phyloP scores from a whole-genome alignment of 2,113 vertebrate species.

The Zingel zingel region DNA sequence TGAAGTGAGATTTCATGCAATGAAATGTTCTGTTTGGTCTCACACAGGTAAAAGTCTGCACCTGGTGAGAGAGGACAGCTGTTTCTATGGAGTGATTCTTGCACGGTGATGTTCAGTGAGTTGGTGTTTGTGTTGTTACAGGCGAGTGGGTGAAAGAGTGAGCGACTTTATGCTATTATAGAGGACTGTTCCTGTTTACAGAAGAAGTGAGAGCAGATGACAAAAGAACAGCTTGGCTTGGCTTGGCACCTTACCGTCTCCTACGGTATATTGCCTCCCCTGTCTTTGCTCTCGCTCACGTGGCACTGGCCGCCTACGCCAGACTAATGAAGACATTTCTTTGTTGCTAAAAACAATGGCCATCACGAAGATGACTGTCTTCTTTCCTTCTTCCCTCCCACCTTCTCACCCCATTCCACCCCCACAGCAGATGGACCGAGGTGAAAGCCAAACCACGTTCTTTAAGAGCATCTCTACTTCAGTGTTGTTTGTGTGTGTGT shows the following conservation, averaged over 20 bases:
- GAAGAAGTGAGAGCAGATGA: constrained; percentile 71
- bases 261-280: constrained; percentile 47
- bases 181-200: constrained; percentile 60
- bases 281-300: constrained; percentile 60
- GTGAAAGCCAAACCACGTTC: constrained; percentile 84
- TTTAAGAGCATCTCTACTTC: constrained; percentile 66
- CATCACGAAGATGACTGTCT: constrained; percentile 74
- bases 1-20: constrained; percentile 51
- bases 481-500: constrained; percentile 30
- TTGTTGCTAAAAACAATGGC: constrained; percentile 84
- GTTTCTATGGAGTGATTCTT: constrained; percentile 20
- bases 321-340: constrained; percentile 82
- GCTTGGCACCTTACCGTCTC: constrained; percentile 76
- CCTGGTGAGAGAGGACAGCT: constrained; percentile 19
- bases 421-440: constrained; percentile 84
- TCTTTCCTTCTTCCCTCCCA: constrained; percentile 64
- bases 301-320: constrained; percentile 72
- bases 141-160: constrained; percentile 54
- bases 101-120: constrained; percentile 31
- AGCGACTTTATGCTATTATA: constrained; percentile 56
- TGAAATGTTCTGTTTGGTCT: constrained; percentile 26
- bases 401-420: constrained; percentile 73
- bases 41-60: constrained; percentile 24
- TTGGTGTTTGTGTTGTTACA: constrained; percentile 45
- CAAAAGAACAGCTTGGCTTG: constrained; percentile 81